phyloP scores from a whole-genome alignment of 2,888 invertebrate species.

The Lucinisca nassula region DNA sequence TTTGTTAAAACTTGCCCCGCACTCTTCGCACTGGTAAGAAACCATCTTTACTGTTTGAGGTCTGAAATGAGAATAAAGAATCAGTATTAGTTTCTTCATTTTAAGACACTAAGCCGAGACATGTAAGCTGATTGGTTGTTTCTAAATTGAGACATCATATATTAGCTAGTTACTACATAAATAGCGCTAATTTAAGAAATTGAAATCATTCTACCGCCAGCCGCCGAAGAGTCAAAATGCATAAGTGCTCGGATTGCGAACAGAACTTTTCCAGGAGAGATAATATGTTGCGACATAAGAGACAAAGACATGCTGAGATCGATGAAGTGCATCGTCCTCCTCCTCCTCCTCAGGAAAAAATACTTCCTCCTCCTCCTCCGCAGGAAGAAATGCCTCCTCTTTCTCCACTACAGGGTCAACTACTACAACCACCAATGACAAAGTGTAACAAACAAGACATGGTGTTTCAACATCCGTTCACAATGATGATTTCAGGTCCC shows the following conservation, averaged over 20 bases:
- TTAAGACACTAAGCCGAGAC: background rate
- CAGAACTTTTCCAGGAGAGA: conserved; percentile 26
- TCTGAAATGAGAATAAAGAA: background rate
- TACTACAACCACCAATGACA: background rate
- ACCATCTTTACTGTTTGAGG: conserved; percentile 15
- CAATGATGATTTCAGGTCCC: too few relatives aligned
- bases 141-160: background rate
- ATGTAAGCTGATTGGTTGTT: background rate
- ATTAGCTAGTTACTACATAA: background rate
- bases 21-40: conserved; percentile 37
- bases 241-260: conserved; percentile 37
- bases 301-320: conserved; percentile 10
- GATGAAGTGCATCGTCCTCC: background rate
- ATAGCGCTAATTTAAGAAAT: background rate
- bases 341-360: background rate
- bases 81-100: background rate
- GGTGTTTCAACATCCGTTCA: conserved; percentile 32
- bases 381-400: background rate
- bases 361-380: background rate
- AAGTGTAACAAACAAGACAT: background rate
- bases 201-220: conserved; percentile 22
- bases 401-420: background rate
- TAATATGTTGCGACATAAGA: conserved; percentile 15
- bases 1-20: conserved; percentile 26
- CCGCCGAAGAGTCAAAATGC: conserved; percentile 29